Base-by-base conservation (phyloP, 1,140 invertebrate species). In the Telenomus remus region DNA sequence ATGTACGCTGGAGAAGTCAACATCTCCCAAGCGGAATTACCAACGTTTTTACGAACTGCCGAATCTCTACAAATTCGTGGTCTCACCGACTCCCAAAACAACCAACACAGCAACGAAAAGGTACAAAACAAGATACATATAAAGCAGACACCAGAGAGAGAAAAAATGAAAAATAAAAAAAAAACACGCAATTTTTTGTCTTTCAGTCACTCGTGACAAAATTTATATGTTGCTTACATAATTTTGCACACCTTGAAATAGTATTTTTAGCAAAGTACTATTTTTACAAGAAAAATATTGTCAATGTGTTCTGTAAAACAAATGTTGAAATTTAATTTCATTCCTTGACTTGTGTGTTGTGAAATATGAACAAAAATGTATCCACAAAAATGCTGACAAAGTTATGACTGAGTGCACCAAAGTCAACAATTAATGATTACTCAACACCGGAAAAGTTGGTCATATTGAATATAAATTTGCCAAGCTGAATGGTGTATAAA, bases 1-100 rank as follows among this genome's bases (percentile, higher is more conserved):
- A 95, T 95, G 92, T 96, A 96, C 82, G 91, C 92, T 84, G 96
- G 96, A 57, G 95, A 97, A 88, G 95, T 97, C 7, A 96, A 96
- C 85, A 95, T 97, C 55, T 93, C 95, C 72, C 94, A 96, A 84
- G 94, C 95, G 66, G 95, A 96, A 81, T 87, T 97, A 78, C 91
- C 95, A 76, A 93, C 94, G 10, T 95, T 97, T 89, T 87, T 97
- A 66, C 92, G 94, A 80, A 96, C 95, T 65, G 95, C 96, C 44
- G 95, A 96, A 85, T 89, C 95, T 75, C 89, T 97, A 76, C 94
- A 96, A 89, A 94, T 97, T 74, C 94, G 95, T 87, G 95, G 95
- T 69, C 90, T 97, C 72, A 95, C 95, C 44, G 92, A 93, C 78
- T 88, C 86, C 66, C 86, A 87, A 80, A 87, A 81, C 76, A 87